These are phyloP conservation scores for Temnothorax rugatulus DNA, from an alignment of 2,888 invertebrate species.

Conservation along the genomic window DNA sequence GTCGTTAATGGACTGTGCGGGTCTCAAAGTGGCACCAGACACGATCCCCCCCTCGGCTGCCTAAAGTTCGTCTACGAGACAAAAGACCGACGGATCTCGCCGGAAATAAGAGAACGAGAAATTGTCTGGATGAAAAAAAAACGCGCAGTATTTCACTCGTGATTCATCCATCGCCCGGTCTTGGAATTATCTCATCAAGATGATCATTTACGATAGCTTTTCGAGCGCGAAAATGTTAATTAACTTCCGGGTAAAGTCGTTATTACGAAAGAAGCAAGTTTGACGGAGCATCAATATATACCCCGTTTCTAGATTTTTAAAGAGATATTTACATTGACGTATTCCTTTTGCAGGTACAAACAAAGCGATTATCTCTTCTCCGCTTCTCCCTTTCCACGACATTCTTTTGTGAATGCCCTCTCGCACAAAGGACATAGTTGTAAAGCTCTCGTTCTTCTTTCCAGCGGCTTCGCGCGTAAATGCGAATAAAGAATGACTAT, in stretches of 20 bases:
- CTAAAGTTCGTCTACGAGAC: conserved; percentile 46
- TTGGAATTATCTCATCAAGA: background rate
- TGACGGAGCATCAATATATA: background rate
- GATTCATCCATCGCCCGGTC: conserved; percentile 4
- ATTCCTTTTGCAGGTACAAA: conserved; percentile 10
- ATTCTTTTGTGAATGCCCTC: conserved; percentile 24
- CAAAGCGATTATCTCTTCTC: conserved; percentile 29
- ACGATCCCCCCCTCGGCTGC: conserved; percentile 17
- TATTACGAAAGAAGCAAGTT: background rate
- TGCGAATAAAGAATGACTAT: conserved; percentile 28
- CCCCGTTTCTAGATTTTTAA: background rate
- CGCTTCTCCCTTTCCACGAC: conserved; percentile 10
- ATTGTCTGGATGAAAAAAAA: background rate
- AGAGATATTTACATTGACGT: background rate
- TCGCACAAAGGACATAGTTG: conserved; percentile 10
- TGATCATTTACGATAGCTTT: background rate
- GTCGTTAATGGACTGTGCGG: conserved; percentile 62
- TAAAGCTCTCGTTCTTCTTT: conserved; percentile 29
- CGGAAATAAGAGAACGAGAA: conserved; percentile 44
- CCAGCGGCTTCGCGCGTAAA: conserved; percentile 1
- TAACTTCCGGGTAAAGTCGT: background rate
- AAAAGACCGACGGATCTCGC: conserved; percentile 40
- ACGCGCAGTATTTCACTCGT: background rate
- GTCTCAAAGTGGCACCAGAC: conserved; percentile 58
- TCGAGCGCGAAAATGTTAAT: background rate